Evolutionary conservation across 2,888 invertebrate genomes (phyloP).

Genomic region (Steinernema hermaphroditum): DNA sequence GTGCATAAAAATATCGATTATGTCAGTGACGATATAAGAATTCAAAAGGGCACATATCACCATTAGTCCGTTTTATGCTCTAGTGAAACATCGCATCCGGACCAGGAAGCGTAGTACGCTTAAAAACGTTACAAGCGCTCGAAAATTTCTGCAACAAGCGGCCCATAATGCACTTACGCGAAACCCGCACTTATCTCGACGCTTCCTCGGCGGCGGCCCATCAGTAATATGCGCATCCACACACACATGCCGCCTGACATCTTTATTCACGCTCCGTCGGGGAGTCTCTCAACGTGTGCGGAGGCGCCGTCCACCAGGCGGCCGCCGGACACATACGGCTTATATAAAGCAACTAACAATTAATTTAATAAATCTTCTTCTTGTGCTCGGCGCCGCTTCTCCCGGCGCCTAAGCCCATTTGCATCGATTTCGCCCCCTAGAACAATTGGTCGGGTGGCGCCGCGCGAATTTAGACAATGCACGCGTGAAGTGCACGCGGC

Average conservation of each 20-base stretch:
- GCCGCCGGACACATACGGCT: background rate
- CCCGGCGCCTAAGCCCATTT: background rate
- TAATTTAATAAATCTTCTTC: conserved; percentile 24
- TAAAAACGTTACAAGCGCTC: no score
- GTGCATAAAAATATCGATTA: no score
- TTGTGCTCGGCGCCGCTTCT: background rate
- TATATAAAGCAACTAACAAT: conserved; percentile 20
- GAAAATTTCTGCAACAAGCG: no score
- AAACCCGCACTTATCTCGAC: background rate
- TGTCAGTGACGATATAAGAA: no score
- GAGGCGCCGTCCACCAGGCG: background rate
- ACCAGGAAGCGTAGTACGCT: no score
- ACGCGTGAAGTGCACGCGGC: background rate
- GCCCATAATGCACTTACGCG: background rate
- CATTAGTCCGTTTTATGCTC: no score
- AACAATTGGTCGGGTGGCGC: background rate
- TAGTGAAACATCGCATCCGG: no score
- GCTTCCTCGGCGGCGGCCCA: background rate
- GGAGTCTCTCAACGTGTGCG: background rate
- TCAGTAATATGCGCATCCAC: background rate
- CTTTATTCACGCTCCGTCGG: background rate
- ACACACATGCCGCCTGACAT: background rate
- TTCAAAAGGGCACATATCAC: no score
- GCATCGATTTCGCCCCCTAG: background rate
- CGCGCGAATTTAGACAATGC: background rate